A percentile compares a stretch with the other conserved stretches of the same genome.
Evolutionary conservation across 1,140 invertebrate genomes (phyloP).

Genomic region (Drosophila malerkotliana): DNA sequence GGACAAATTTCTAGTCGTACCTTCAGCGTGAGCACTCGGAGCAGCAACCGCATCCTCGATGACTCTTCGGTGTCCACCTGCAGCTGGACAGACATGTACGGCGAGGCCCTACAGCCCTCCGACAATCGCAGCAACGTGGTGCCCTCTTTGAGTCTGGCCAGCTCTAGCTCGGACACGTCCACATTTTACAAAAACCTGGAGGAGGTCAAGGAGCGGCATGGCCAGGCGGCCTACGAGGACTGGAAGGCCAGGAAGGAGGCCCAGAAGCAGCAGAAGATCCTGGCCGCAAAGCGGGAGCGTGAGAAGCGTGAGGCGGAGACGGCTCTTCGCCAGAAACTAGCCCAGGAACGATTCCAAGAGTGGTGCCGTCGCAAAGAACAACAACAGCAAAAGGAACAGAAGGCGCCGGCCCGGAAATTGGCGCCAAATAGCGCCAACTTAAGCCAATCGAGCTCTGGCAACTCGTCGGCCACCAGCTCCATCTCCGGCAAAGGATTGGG

Average conservation of each 20-base stretch:
- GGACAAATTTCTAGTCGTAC: conserved; percentile 54
- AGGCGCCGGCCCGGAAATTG: background rate
- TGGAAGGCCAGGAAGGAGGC: conserved; percentile 60
- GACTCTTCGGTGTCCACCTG: conserved; percentile 54
- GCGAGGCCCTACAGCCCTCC: conserved; percentile 28
- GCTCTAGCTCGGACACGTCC: conserved; percentile 31
- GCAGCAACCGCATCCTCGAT: conserved; percentile 16
- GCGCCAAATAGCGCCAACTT: background rate
- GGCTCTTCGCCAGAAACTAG: conserved; percentile 41
- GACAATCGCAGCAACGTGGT: conserved; percentile 49
- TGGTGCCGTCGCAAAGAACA: conserved; percentile 46
- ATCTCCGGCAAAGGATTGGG: background rate
- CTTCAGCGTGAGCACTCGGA: conserved; percentile 20
- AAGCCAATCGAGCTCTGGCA: conserved; percentile 3
- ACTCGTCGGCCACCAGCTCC: conserved; percentile 9
- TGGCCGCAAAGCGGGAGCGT: conserved; percentile 38
- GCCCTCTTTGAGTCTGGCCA: conserved; percentile 44
- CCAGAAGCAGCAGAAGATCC: conserved; percentile 43
- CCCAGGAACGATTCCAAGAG: conserved; percentile 50
- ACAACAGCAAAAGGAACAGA: conserved; percentile 25
- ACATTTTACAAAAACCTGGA: conserved; percentile 52
- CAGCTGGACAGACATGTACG: conserved; percentile 64
- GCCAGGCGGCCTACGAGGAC: conserved; percentile 32
- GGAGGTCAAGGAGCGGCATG: conserved; percentile 36
- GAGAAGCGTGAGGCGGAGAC: conserved; percentile 43